Evolutionary conservation across 2,888 invertebrate genomes (phyloP).

Genomic region (Diaprepes abbreviatus): DNA sequence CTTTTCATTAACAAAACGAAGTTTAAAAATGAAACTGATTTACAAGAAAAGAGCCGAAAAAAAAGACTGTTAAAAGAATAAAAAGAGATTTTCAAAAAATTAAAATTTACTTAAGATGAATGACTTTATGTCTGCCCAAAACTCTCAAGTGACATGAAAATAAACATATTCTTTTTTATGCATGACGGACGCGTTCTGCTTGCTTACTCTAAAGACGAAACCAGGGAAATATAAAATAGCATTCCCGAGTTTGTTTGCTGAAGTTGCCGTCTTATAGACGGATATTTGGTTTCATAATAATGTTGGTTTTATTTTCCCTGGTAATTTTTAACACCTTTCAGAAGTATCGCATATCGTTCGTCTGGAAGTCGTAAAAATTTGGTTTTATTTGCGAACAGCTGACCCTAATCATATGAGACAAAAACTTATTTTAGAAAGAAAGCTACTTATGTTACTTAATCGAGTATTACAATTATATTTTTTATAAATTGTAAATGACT

Average conservation of each 20-base stretch:
- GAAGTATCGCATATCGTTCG: slow-evolving; percentile 4
- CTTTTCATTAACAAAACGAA: too few relatives aligned
- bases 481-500: too few relatives aligned
- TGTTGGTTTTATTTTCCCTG: slow-evolving; percentile 9
- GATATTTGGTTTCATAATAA: slow-evolving; percentile 22
- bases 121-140: neutral
- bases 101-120: too few relatives aligned
- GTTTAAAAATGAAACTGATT: too few relatives aligned
- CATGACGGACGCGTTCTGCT: slow-evolving; percentile 3
- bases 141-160: slow-evolving; percentile 8
- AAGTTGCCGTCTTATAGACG: slow-evolving; percentile 6
- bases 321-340: slow-evolving; percentile 20
- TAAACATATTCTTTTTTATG: slow-evolving; percentile 2
- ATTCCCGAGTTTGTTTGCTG: slow-evolving; percentile 17
- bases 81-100: too few relatives aligned
- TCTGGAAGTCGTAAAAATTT: slow-evolving; percentile 5
- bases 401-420: neutral
- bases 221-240: slow-evolving; percentile 17
- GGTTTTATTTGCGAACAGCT: neutral
- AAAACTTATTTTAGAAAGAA: too few relatives aligned
- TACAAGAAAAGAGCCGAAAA: too few relatives aligned
- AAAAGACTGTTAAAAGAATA: too few relatives aligned
- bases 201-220: slow-evolving; percentile 14
- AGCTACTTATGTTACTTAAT: too few relatives aligned
- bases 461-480: too few relatives aligned